Base-by-base conservation (phyloP, 92 coral and sea anemone species). In the Montipora capitata region DNA sequence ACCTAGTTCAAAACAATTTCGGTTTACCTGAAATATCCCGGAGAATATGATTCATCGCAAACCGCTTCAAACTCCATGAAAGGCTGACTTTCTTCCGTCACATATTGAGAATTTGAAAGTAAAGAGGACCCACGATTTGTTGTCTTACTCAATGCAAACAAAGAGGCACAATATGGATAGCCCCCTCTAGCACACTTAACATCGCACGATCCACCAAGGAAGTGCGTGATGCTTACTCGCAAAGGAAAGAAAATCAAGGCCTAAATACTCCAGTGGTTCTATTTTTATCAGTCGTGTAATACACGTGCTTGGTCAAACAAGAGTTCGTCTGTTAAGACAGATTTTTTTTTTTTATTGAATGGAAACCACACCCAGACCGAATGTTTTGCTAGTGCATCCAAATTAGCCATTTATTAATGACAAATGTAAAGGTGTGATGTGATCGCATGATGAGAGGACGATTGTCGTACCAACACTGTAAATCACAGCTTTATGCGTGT, bases 21-120 rank as follows among this genome's bases (percentile, higher is more conserved):
- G 12, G 10, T 75, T 72, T 61, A 83, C 87, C 87, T 64, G 87
- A 72, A 61, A 83, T 83, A 63, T 83, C 79, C n/a, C 79, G 87
- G 6, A 83, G 71, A 73, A 83, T 18, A 14, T 83, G 87, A 11
- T 52, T 83, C 87, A 83, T 83, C 62, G 15, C 7, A 71, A 20
- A 42, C 61, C 18, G 5, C 17, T 40, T 54, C 77, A 68, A 44
- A 51, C 10, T 40, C 77, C 85, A 81, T 68, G 20, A 52, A 68
- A 40, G 51, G 67, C 10, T n/a, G 52, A 15, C 62, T 49, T 49
- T 52, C 16, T 54, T 38, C 85, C 85, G 56, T 69, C 85, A 40
- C 51, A 77, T 45, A 16, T 40, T n/a, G 52, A 16, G 66, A 67
- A 38, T 40, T 67, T 14, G 7, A 73, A 14, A 45, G 45, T 48